Evolutionary conservation across 1,140 invertebrate species (phyloP).

Genomic region (Phymastichus coffea): DNA sequence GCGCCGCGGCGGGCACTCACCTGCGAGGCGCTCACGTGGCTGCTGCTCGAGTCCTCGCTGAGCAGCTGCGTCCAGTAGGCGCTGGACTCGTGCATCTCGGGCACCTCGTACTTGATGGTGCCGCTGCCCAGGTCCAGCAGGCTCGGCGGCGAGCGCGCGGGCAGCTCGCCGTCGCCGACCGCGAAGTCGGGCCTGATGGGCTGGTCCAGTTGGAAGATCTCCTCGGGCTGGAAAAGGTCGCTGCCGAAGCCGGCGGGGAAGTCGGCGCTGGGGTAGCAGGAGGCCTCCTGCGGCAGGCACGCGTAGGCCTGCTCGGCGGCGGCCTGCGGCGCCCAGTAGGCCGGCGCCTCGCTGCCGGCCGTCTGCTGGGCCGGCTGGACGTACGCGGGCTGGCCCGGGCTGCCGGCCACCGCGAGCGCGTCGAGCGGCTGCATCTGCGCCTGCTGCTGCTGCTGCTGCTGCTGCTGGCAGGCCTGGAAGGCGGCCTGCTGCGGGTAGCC

Average conservation of each 20-base stretch:
- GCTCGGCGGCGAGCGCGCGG: conserved; percentile 65
- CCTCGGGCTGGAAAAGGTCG: conserved; percentile 75
- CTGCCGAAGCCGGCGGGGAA: conserved; percentile 58
- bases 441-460: not conserved
- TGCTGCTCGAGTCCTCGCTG: conserved; percentile 59
- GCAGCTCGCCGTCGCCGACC: conserved; percentile 49
- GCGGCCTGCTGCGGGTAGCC: not conserved
- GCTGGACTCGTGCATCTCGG: conserved; percentile 44
- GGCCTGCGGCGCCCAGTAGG: conserved; percentile 45
- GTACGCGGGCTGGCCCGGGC: not conserved
- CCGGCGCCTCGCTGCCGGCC: conserved; percentile 19
- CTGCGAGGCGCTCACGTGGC: conserved; percentile 47
- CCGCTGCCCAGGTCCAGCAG: conserved; percentile 71
- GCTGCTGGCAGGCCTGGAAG: not conserved
- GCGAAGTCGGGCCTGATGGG: conserved; percentile 66
- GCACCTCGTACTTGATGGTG: conserved; percentile 59
- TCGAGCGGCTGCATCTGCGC: not conserved
- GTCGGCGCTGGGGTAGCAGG: conserved; percentile 45
- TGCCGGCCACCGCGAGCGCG: not conserved
- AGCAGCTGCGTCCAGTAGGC: conserved; percentile 50
- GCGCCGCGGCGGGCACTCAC: not conserved
- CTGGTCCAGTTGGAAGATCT: conserved; percentile 76
- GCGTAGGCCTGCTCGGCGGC: conserved; percentile 42
- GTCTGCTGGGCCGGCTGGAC: conserved; percentile 4
- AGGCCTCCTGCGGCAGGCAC: conserved; percentile 43